Base-by-base conservation (phyloP, 2,797 vertebrate genomes). In the Siniperca obscura region DNA sequence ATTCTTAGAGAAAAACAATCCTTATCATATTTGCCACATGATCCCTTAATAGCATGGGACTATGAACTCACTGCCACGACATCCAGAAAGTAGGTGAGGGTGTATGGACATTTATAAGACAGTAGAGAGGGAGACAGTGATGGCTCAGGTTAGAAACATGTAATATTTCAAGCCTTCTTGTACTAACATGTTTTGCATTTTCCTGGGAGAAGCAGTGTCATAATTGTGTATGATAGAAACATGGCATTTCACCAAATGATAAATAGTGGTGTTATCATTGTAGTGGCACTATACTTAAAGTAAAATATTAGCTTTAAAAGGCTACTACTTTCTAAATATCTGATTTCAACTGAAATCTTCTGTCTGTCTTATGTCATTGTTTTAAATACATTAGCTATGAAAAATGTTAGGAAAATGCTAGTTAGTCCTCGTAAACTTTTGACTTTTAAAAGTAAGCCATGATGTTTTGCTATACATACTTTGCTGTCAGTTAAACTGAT, bases 21-120 rank as follows among this genome's bases (percentile, higher is more conserved):
- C 57, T 84, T 64, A 78, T 82, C 78, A 57, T 22, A 52, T 36
- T 8, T 34, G 21, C 56, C 44, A 66, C 14, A 10, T 64, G 59
- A 34, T 46, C 21, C 8, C 16, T 17, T 73, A 34, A 56, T 40
- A 72, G 42, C 50, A 64, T 2, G 8, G 72, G 62, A 80, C 75
- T 66, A 30, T 76, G 64, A 77, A 57, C 72, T 78, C 34, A 57
- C 12, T 69, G 81, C 22, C 3, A 56, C n/a, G 13, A 16, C 4
- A 73, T 79, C 8, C 53, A 67, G 21, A 72, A 85, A 78, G 56
- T 59, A 70, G 69, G 55, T 76, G 46, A 71, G 27, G 13, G 57
- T 69, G 12, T 42, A 52, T 60, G 72, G 65, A 91, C 80, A 83
- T 60, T 48, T 78, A 81, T 64, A 38, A 69, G 14, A 27, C n/a